Evolutionary conservation across 2,113 vertebrate genomes (phyloP), one percentile per base, ranked within the genome.

Genomic region (Scomber colias): DNA sequence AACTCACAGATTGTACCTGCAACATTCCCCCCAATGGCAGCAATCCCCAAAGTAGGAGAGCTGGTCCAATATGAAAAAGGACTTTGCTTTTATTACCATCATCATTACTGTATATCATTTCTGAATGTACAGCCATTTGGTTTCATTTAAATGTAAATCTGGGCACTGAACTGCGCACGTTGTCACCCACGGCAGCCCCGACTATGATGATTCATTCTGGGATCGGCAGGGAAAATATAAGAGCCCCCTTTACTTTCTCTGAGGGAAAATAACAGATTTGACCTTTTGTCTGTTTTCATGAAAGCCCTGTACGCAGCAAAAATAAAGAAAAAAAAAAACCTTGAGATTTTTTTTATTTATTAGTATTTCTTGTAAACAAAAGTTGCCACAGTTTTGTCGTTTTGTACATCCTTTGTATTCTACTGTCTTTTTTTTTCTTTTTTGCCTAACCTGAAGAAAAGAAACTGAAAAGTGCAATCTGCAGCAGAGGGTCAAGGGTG

Each of bases 131-230:
- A 86, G 90, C 90, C 92, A 92, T 95, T 94, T 93, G 92, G 90
- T 92, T 95, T 94, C 93, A 95, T 95, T 95, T 94, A 95, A 94
- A 95, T 95, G 94, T 93, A 95, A 95, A 95, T 95, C 90, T 90
- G 88, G 85, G 86, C 79, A 77, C 85, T 87, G 87, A 93, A 79
- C 78, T 90, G 82, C 81, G 48, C 85, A 80, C 85, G 59, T 81
- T 89, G 85, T 89, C 85, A 90, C 84, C 83, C 75, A 59, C 80
- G 55, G 87, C 85, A 82, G 81, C 84, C 84, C 79, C 51, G 69
- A 76, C 79, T 85, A 68, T 80, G 84, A 88, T 94, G 91, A 95
- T 93, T 93, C 92, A 94, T 92, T 93, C 82, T 71, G 30, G 74
- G 77, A 82, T 71, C 55, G 50, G 81, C 69, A 66, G 63, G 77